phyloP scores from a whole-genome alignment of 2,797 vertebrate species.

The Cyclopterus lumpus region DNA sequence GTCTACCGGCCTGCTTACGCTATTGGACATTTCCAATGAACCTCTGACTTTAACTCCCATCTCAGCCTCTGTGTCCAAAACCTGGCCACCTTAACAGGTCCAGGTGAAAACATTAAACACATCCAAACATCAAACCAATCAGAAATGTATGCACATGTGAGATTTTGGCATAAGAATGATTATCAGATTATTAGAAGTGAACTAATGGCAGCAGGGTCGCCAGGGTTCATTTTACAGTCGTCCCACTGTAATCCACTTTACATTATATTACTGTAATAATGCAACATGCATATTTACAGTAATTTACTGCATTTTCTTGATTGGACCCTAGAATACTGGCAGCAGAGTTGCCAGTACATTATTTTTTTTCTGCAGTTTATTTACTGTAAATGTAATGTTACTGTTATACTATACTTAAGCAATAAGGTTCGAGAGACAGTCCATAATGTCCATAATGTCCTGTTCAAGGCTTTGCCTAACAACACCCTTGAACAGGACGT shows the following conservation, averaged over 20 bases:
- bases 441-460: too few relatives aligned
- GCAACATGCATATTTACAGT: background rate
- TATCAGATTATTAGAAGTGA: background rate
- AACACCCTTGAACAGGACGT: too few relatives aligned
- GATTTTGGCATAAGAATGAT: background rate
- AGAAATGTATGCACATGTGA: background rate
- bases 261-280: background rate
- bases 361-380: background rate
- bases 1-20: too few relatives aligned
- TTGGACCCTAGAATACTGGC: background rate
- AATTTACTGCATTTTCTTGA: background rate
- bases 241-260: background rate
- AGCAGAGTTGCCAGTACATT: background rate
- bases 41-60: too few relatives aligned
- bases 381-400: background rate
- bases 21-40: too few relatives aligned
- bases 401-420: too few relatives aligned
- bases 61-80: too few relatives aligned
- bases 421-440: too few relatives aligned
- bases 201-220: background rate
- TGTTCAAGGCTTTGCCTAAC: too few relatives aligned
- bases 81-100: too few relatives aligned
- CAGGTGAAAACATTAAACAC: background rate
- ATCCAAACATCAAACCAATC: background rate
- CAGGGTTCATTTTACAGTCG: background rate